These are phyloP conservation scores for Brotula barbata DNA, from an alignment of 2,797 vertebrate species.

Conservation along the genomic window DNA sequence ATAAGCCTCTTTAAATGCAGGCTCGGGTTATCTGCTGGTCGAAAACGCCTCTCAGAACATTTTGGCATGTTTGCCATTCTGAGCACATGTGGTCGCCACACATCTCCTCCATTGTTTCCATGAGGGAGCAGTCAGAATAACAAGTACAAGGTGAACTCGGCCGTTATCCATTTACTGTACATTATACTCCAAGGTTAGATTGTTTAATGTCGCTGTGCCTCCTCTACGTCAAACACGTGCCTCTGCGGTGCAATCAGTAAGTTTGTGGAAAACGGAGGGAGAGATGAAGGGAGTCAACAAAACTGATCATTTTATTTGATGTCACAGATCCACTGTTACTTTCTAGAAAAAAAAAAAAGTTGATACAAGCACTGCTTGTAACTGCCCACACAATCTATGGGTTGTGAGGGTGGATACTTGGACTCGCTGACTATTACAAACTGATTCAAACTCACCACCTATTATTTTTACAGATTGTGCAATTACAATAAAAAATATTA, in stretches of 20 bases:
- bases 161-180: constrained; percentile 1
- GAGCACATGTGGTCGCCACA: constrained; percentile 42
- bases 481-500: constrained; percentile 40
- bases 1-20: not conserved
- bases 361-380: constrained; percentile 69
- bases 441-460: constrained; percentile 41
- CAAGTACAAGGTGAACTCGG: not conserved
- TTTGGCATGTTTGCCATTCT: constrained; percentile 10
- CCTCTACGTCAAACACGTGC: not conserved
- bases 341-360: constrained; percentile 62
- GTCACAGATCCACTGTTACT: constrained; percentile 62
- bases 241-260: not conserved
- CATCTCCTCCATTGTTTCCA: constrained; percentile 37
- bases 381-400: constrained; percentile 27
- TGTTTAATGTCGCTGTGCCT: not conserved
- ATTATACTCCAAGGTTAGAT: not conserved
- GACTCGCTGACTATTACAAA: constrained; percentile 31
- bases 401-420: constrained; percentile 35
- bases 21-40: constrained; percentile 13
- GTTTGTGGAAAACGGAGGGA: not conserved
- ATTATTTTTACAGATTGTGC: constrained; percentile 39
- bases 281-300: constrained; percentile 19
- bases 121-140: constrained; percentile 1
- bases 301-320: constrained; percentile 55
- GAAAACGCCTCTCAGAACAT: constrained; percentile 12